phyloP scores from a whole-genome alignment of 2,113 vertebrate genomes.

The Noturus placidus region DNA sequence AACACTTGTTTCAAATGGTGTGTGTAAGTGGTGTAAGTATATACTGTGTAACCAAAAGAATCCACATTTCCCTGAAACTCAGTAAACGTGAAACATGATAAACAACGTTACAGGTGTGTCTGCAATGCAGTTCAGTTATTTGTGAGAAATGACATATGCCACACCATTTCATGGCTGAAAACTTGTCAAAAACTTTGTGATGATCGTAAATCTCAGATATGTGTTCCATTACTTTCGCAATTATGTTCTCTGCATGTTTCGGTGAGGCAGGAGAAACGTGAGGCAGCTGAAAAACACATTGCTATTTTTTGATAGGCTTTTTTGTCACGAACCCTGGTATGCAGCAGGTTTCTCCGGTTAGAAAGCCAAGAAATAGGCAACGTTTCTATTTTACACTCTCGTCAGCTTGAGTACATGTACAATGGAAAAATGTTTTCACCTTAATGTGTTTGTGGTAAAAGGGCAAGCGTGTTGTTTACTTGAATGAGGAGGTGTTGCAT shows the following conservation, averaged over 20 bases:
- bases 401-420: not conserved
- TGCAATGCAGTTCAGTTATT: slow-evolving; percentile 30
- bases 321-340: slow-evolving; percentile 42
- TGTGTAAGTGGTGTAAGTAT: not conserved
- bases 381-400: slow-evolving; percentile 39
- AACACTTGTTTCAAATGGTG: not conserved
- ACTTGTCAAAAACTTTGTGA: slow-evolving; percentile 38
- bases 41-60: not conserved
- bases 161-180: slow-evolving; percentile 24
- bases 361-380: slow-evolving; percentile 54
- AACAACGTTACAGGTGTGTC: slow-evolving; percentile 43
- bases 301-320: slow-evolving; percentile 34
- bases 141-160: slow-evolving; percentile 42
- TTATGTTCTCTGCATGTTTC: slow-evolving; percentile 26
- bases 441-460: slow-evolving; percentile 65
- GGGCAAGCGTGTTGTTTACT: slow-evolving; percentile 77
- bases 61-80: slow-evolving; percentile 1
- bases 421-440: slow-evolving; percentile 25
- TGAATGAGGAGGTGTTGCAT: slow-evolving; percentile 68
- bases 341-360: slow-evolving; percentile 67
- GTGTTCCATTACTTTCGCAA: slow-evolving; percentile 42
- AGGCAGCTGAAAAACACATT: slow-evolving; percentile 57
- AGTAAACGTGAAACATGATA: slow-evolving; percentile 1
- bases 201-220: slow-evolving; percentile 45
- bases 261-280: slow-evolving; percentile 63